Conservation (phyloP, 2,888 invertebrate species). For the Gastracanthus pulcherrimus region DNA sequence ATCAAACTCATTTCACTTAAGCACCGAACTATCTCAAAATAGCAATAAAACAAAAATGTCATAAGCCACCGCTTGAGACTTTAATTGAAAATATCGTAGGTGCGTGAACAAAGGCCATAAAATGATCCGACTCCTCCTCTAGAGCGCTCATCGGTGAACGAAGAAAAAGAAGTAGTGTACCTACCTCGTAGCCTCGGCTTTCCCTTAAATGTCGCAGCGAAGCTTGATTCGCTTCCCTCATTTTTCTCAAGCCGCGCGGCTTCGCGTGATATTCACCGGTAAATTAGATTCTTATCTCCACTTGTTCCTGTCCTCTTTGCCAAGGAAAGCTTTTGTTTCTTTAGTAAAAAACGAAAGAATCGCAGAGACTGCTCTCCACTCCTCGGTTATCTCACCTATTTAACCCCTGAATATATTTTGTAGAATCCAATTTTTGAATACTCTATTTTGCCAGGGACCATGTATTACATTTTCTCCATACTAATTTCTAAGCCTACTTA, state of each 20-base stretch:
- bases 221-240: conserved; percentile 44
- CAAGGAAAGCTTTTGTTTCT: conserved; percentile 1
- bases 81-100: conserved; percentile 49
- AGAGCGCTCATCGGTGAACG: neutral
- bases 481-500: no score
- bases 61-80: neutral
- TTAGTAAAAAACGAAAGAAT: neutral
- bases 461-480: no score
- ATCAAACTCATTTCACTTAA: conserved; percentile 20
- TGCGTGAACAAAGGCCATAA: conserved; percentile 44
- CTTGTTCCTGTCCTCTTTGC: neutral
- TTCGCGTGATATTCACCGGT: conserved; percentile 36
- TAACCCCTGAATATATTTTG: no score
- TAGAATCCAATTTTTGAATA: no score
- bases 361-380: no score
- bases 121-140: no score
- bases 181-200: neutral
- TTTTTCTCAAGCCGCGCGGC: conserved; percentile 31
- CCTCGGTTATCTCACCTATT: no score
- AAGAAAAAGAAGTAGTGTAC: neutral
- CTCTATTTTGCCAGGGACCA: no score
- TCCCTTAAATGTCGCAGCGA: conserved; percentile 27
- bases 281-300: conserved; percentile 47
- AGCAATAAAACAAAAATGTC: conserved; percentile 13
- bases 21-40: neutral